These are phyloP conservation scores for Horisme vitalbata DNA, from an alignment of 2,888 invertebrate species.

Conservation along the genomic window DNA sequence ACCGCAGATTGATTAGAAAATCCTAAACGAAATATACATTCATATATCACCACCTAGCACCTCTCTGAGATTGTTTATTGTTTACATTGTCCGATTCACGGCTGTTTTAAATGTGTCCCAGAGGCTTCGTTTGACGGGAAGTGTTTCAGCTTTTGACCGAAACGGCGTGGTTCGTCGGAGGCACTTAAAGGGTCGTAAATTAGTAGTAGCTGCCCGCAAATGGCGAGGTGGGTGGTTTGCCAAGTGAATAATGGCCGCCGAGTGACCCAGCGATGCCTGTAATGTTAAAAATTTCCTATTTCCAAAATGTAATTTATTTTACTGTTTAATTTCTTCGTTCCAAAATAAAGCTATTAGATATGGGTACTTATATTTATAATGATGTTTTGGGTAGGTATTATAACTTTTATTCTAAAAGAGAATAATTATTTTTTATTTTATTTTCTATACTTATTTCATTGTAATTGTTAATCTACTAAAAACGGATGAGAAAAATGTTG, in stretches of 20 bases:
- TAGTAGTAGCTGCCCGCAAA: slow-evolving; percentile 74
- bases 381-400: no score
- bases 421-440: no score
- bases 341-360: no score
- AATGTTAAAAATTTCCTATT: slow-evolving; percentile 54
- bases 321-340: slow-evolving; percentile 17
- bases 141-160: slow-evolving; percentile 61
- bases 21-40: no score
- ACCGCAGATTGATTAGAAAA: no score
- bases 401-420: no score
- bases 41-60: no score
- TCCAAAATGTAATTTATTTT: slow-evolving; percentile 34
- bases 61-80: no score
- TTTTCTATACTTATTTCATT: no score
- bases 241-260: slow-evolving; percentile 71
- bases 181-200: slow-evolving; percentile 79
- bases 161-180: slow-evolving; percentile 59
- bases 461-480: no score
- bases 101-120: slow-evolving; percentile 19
- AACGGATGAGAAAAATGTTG: no score
- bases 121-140: slow-evolving; percentile 33
- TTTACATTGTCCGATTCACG: slow-evolving; percentile 5
- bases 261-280: slow-evolving; percentile 55
- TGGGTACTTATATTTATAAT: no score
- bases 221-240: slow-evolving; percentile 70